A percentile compares a stretch with the other conserved stretches of the same genome.
phyloP scores from a whole-genome alignment of 2,113 vertebrate species.

The Chloropsis hardwickii region DNA sequence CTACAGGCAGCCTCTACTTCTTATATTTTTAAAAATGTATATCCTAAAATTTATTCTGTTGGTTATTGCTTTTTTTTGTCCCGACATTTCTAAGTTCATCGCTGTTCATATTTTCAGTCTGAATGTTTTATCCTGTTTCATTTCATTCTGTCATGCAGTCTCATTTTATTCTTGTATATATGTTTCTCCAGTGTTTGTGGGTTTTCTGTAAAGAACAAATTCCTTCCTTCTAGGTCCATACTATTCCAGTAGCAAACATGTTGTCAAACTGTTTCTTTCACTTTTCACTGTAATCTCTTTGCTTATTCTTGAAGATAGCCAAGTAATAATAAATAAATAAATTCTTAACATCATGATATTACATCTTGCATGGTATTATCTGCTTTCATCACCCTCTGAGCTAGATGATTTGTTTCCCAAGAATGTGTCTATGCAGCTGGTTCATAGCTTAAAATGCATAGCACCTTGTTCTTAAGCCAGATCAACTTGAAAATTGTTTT shows the following conservation, averaged over 20 bases:
- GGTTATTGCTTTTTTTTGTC: neutral
- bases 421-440: neutral
- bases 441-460: neutral
- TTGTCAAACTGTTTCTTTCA: neutral
- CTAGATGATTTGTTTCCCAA: neutral
- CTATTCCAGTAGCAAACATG: neutral
- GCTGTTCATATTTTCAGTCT: neutral
- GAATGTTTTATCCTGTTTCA: neutral
- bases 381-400: neutral
- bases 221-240: neutral
- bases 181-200: neutral
- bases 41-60: neutral
- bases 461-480: neutral
- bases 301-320: neutral
- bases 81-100: neutral
- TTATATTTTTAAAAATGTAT: neutral
- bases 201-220: neutral
- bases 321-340: neutral
- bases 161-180: neutral
- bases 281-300: neutral
- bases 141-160: neutral
- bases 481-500: neutral
- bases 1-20: neutral
- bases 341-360: neutral
- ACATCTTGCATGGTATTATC: neutral